Base-by-base conservation (phyloP, 2,888 invertebrate genomes). In the Diarsia brunnea region DNA sequence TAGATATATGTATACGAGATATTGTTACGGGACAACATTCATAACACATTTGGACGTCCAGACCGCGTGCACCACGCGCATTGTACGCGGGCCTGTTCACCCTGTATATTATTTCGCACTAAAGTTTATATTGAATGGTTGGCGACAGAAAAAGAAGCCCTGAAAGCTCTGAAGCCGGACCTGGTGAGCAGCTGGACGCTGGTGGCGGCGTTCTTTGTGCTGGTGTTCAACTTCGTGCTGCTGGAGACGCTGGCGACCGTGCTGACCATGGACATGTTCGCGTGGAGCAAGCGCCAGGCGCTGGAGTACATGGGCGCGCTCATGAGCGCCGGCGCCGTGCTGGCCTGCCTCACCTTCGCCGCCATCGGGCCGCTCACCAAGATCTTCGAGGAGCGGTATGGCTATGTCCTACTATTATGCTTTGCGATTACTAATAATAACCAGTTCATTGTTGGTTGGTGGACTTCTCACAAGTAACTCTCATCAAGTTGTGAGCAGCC, bases 251-350 rank as follows among this genome's bases (percentile, higher is more conserved):
- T 98, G 84, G 98, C 98, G 38, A 98, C 98, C 16, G 97, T 98
- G 5, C 96, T 99, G 72, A 98, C 98, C 49, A 98, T 98, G 98
- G 98, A 99, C 92, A 98, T 98, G 95, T 98, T 98, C 94, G 98
- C 98, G 49, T 98, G 98, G 98, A 97, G 97, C 78, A 98, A 98
- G 95, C 94, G 96, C 69, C 97, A 98, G 91, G 98, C 98, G 19
- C 95, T 98, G 55, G 97, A 97, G 93, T 98, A 98, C 92, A 98
- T 98, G 97, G 98, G 98, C 67, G 97, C 98, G 73, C 95, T 98
- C 78, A 98, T 99, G 98, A 98, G 98, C 68, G 97, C 97, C 49
- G 98, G 98, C 58, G 98, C 98, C 0, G 93, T 98, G n/a, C 94
- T 98, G 64, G 98, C 98, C 0, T 97, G 98, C 84, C 90, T 97